phyloP scores from a whole-genome alignment of 2,797 vertebrate species.

The Mallotus villosus region DNA sequence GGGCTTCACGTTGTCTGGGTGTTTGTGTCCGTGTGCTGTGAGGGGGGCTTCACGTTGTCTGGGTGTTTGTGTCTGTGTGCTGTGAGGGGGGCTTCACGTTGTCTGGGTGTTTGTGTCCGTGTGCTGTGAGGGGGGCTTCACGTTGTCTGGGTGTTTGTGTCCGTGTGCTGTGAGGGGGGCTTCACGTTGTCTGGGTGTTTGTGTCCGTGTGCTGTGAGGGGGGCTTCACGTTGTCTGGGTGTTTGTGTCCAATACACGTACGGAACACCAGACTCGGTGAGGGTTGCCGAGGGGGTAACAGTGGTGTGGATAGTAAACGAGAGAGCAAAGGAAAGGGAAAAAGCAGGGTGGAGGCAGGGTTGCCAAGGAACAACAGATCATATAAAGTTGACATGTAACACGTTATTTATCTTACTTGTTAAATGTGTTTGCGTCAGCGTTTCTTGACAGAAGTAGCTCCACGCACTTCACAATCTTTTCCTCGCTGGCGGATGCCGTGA shows the following conservation, averaged over 20 bases:
- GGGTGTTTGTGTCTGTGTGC: constrained; percentile 32
- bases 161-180: constrained; percentile 25
- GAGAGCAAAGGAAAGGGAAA: neutral
- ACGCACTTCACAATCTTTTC: constrained; percentile 84
- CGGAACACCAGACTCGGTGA: constrained; percentile 19
- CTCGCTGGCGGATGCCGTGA: constrained; percentile 78
- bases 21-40: constrained; percentile 35
- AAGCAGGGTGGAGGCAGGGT: neutral
- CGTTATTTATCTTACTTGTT: constrained; percentile 80
- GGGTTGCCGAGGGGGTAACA: neutral
- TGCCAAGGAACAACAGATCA: neutral
- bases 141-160: constrained; percentile 34
- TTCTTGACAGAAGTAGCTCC: constrained; percentile 90
- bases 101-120: constrained; percentile 34
- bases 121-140: constrained; percentile 21
- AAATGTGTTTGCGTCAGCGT: constrained; percentile 83
- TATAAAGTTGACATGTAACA: neutral
- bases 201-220: constrained; percentile 29
- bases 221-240: constrained; percentile 13
- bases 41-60: constrained; percentile 16
- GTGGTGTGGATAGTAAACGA: neutral
- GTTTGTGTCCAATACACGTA: no score
- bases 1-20: constrained; percentile 17
- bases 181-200: constrained; percentile 30
- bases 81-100: constrained; percentile 21